These are phyloP conservation scores for Brenthis hecate DNA, from an alignment of 2,888 invertebrate genomes.

Conservation along the genomic window DNA sequence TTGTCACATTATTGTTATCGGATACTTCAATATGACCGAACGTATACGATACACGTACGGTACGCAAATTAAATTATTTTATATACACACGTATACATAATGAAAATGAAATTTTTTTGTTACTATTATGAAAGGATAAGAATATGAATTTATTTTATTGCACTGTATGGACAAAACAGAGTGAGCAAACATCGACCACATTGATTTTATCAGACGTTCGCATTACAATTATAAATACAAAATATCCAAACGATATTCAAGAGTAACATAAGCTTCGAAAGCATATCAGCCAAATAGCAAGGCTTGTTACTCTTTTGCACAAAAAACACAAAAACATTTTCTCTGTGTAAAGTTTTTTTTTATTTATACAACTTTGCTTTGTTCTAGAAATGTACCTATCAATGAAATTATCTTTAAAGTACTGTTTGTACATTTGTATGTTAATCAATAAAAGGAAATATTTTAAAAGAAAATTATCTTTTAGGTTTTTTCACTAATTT, in stretches of 20 bases:
- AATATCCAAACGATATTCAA: slow-evolving; percentile 24
- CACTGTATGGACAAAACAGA: slow-evolving; percentile 63
- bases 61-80: too few relatives aligned
- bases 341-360: background rate
- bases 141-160: too few relatives aligned
- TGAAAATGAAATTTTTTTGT: too few relatives aligned
- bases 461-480: too few relatives aligned
- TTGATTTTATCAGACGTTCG: slow-evolving; percentile 55
- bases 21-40: too few relatives aligned
- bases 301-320: slow-evolving; percentile 17
- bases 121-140: too few relatives aligned
- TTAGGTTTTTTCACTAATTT: too few relatives aligned
- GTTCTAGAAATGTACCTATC: background rate
- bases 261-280: slow-evolving; percentile 47
- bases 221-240: slow-evolving; percentile 47
- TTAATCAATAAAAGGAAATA: too few relatives aligned
- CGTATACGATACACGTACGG: too few relatives aligned
- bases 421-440: too few relatives aligned
- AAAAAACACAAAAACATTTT: background rate
- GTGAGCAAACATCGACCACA: slow-evolving; percentile 71
- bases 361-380: background rate
- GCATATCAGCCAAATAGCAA: slow-evolving; percentile 42
- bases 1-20: slow-evolving; percentile 46
- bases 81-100: too few relatives aligned
- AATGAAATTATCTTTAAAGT: too few relatives aligned